These are phyloP conservation scores for Scaptomyza reducta DNA, from an alignment of 2,888 invertebrate genomes.

Conservation along the genomic window DNA sequence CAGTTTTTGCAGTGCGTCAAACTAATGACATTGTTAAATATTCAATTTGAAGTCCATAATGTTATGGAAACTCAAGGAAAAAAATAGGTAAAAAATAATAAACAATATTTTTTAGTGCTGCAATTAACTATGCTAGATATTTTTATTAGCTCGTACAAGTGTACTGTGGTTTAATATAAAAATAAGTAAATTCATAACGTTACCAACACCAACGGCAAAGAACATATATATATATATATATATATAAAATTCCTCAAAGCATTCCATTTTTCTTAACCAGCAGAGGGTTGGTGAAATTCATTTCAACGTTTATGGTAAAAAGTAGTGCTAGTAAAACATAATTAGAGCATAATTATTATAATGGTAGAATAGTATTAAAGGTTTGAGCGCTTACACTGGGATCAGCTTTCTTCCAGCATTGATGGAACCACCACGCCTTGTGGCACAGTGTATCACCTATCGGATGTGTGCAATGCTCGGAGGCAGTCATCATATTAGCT, in stretches of 20 bases:
- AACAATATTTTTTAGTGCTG: not conserved
- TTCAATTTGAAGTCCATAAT: not conserved
- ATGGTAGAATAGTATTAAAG: too few species aligned
- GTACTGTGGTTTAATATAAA: not conserved
- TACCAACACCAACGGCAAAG: conserved; percentile 14
- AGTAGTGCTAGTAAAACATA: conserved; percentile 69
- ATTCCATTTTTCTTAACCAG: not conserved
- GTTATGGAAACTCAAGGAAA: not conserved
- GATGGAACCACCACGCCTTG: conserved; percentile 84
- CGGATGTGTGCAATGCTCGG: conserved; percentile 81
- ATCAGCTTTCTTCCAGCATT: conserved; percentile 84
- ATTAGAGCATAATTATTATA: too few species aligned
- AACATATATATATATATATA: not conserved
- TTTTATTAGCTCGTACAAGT: conserved; percentile 5
- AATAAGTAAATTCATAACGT: not conserved
- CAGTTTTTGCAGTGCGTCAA: conserved; percentile 4
- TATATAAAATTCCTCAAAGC: not conserved
- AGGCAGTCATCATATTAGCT: conserved; percentile 78
- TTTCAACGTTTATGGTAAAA: conserved; percentile 62
- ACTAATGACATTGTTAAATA: conserved; percentile 17
- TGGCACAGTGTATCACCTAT: conserved; percentile 82
- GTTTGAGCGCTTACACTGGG: conserved; percentile 70
- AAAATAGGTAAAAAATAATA: not conserved
- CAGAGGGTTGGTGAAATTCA: not conserved
- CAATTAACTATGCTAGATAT: not conserved